phyloP scores from a whole-genome alignment of 2,797 vertebrate species.

The Molossus alvarezi region DNA sequence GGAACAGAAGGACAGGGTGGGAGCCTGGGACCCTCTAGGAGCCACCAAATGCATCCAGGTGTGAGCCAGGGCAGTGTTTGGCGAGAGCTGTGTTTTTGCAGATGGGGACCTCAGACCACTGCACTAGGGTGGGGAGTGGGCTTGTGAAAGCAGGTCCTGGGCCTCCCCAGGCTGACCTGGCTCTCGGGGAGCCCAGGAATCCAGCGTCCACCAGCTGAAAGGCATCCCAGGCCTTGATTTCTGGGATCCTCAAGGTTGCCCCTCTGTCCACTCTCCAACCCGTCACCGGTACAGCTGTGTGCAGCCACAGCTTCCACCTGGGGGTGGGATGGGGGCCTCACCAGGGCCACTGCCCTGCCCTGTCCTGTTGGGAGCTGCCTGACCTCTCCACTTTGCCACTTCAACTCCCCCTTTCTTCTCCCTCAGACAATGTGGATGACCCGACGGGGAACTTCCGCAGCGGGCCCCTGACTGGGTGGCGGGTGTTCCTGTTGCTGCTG shows the following conservation, averaged over 20 bases:
- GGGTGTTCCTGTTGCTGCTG: constrained; percentile 97
- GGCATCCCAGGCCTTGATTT: not conserved
- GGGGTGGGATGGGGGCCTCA: not conserved
- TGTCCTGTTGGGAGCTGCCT: accelerated
- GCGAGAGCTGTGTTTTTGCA: not conserved
- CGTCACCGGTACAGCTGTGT: not conserved
- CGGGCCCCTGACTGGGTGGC: constrained; percentile 97
- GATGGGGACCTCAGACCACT: not conserved
- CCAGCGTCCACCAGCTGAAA: not conserved
- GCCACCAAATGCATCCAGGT: not conserved
- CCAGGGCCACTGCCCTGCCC: not conserved
- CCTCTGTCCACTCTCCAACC: not conserved
- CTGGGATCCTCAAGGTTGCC: not conserved
- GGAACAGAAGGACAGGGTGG: not conserved
- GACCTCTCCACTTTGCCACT: accelerated
- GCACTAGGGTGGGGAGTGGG: accelerated
- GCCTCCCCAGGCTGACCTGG: not conserved
- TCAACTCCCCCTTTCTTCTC: not conserved
- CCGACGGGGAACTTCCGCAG: constrained; percentile 98
- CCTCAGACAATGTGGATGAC: constrained; percentile 97
- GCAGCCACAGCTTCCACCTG: not conserved
- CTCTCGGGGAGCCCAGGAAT: not conserved
- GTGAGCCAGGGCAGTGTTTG: not conserved
- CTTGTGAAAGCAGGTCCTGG: not conserved
- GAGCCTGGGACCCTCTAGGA: not conserved